Evolutionary conservation across 2,797 vertebrate species (phyloP).

Genomic region (Podargus strigoides): DNA sequence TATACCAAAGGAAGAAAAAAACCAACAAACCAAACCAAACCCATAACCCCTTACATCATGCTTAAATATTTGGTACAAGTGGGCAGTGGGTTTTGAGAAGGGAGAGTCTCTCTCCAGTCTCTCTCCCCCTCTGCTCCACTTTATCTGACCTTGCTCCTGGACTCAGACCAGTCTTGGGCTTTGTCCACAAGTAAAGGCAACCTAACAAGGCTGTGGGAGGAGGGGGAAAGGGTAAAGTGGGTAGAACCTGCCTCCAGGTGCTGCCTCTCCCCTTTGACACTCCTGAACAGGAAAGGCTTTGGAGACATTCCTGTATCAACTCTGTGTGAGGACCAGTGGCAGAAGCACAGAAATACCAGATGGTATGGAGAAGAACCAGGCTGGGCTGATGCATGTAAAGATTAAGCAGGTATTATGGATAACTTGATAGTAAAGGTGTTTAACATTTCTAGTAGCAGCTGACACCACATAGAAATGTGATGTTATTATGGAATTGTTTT

Average conservation of each 20-base stretch:
- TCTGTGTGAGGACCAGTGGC: neutral
- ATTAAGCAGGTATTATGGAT: neutral
- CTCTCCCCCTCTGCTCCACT: neutral
- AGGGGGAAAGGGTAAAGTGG: neutral
- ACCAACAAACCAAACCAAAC: neutral
- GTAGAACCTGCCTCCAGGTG: neutral
- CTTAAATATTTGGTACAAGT: neutral
- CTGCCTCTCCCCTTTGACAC: neutral
- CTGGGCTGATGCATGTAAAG: neutral
- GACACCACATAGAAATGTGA: neutral
- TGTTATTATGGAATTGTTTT: neutral
- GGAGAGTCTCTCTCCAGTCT: neutral
- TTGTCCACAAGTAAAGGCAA: neutral
- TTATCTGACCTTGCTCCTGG: neutral
- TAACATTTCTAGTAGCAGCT: neutral
- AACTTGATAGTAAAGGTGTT: neutral
- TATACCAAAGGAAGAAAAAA: neutral
- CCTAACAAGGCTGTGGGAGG: accelerated
- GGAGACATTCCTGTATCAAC: neutral
- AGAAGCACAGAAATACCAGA: neutral
- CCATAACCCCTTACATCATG: neutral
- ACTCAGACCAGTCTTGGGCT: neutral
- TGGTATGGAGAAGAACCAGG: neutral
- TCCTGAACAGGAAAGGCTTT: neutral
- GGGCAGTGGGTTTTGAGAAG: neutral